Conservation (phyloP, 1,140 invertebrate species). For the Teleopsis dalmanni region DNA sequence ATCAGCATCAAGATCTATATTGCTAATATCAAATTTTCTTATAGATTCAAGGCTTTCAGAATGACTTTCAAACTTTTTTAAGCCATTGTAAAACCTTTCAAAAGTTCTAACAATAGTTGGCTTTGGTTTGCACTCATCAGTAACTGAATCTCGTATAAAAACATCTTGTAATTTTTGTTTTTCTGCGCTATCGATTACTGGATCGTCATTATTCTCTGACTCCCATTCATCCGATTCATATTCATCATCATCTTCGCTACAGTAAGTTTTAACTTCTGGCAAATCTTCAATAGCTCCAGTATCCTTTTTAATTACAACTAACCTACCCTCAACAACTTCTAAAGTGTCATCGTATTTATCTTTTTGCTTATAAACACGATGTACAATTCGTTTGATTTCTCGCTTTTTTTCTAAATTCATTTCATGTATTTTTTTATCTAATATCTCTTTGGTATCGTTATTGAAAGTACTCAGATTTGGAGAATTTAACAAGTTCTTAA, state of each 20-base stretch:
- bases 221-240: conserved; percentile 32
- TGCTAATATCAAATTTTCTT: too few relatives aligned
- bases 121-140: too few relatives aligned
- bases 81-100: too few relatives aligned
- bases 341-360: conserved; percentile 30
- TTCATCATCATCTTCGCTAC: conserved; percentile 11
- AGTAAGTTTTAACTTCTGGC: conserved; percentile 8
- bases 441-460: conserved; percentile 15
- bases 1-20: too few relatives aligned
- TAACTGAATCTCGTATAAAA: too few relatives aligned
- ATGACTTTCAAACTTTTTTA: too few relatives aligned
- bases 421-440: conserved; percentile 18
- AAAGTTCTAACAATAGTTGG: too few relatives aligned
- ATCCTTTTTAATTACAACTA: conserved; percentile 32
- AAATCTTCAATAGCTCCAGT: conserved; percentile 21
- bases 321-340: conserved; percentile 27
- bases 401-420: conserved; percentile 10
- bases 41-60: too few relatives aligned
- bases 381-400: conserved; percentile 14
- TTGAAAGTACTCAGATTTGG: conserved; percentile 14
- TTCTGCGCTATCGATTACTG: not conserved
- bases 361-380: conserved; percentile 23
- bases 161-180: too few relatives aligned
- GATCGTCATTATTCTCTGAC: conserved; percentile 3
- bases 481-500: conserved; percentile 13